Evolutionary conservation across 2,888 invertebrate genomes (phyloP), one percentile per base, ranked within the genome.

Genomic region (Nebria brevicollis): DNA sequence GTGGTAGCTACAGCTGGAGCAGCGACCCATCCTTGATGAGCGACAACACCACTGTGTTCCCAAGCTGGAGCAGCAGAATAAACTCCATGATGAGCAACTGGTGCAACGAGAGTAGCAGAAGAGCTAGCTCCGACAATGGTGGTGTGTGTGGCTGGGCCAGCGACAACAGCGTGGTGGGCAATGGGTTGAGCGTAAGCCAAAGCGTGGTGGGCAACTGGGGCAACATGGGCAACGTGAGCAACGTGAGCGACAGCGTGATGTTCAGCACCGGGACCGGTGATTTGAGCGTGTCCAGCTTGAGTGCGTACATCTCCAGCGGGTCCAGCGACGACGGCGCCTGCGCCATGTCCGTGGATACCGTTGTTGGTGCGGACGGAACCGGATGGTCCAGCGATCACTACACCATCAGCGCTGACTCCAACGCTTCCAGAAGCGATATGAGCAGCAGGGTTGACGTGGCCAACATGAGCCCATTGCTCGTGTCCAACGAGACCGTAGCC

Each of bases 211-310:
- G 8, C 72, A 26, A n/a, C 66, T 15, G 87, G 0, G 88, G 89
- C 0, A 85, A 86, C 4, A 1, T 66, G 0, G 88, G 89, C 0
- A 85, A 86, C 4, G 4, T 66, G n/a, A 6, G 70, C 70, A 70
- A n/a, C 66, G 4, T 66, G 68, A 66, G 68, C 77, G 2, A 15
- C 43, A 66, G 43, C 77, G 66, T 78, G 70, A 42, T 73, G 73
- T 41, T 20, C 78, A 13, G n/a, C 25, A 15, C 78, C 78, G 66
- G 78, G 78, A 25, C 66, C 80, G 70, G 72, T 72, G 20, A 80
- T 54, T 41, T 70, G 54, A 75, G 75, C 80, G 8, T 26, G 64
- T 68, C 80, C 80, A 26, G 64, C 81, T 13, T 75, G 76, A 13
- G 79, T 75, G 13, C 65, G 76, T 8, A 81, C 81, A 34, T 81